Conservation (phyloP, 2,888 invertebrate species). For the Acronicta alni region DNA sequence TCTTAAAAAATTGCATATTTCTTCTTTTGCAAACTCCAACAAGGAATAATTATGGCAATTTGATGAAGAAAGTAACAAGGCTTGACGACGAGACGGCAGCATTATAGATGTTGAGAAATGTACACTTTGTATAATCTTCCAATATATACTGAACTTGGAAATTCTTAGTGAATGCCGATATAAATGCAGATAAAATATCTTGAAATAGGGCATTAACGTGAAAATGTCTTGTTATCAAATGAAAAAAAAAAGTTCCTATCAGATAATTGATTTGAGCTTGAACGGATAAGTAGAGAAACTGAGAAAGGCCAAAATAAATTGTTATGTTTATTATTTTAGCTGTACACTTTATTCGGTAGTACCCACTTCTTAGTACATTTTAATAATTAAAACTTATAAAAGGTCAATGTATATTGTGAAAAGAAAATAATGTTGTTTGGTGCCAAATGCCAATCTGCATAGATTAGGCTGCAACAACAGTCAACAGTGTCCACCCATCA, state of each 20-base stretch:
- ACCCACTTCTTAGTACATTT: too few species aligned
- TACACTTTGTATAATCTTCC: conserved; percentile 21
- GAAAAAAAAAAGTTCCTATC: conserved; percentile 45
- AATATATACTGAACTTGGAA: conserved; percentile 12
- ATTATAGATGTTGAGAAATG: conserved; percentile 4
- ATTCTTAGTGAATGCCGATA: conserved; percentile 19
- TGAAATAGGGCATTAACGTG: conserved; percentile 49
- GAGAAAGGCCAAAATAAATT: too few species aligned
- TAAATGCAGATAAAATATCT: conserved; percentile 34
- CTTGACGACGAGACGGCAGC: conserved; percentile 76
- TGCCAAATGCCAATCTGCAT: too few species aligned
- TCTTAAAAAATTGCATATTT: conserved; percentile 89
- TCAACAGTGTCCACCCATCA: too few species aligned
- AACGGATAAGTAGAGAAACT: background rate
- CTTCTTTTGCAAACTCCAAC: conserved; percentile 91
- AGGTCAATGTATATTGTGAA: too few species aligned
- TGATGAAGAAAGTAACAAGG: conserved; percentile 92
- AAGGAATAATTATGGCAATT: conserved; percentile 91
- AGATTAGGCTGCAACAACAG: too few species aligned
- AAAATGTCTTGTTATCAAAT: conserved; percentile 38
- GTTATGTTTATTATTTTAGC: background rate
- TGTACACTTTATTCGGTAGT: too few species aligned
- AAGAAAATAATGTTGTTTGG: too few species aligned
- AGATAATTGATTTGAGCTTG: conserved; percentile 9
- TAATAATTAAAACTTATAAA: too few species aligned